Evolutionary conservation across 2,797 vertebrate genomes (phyloP), one percentile per base, ranked within the genome.

Genomic region (Numenius phaeopus): DNA sequence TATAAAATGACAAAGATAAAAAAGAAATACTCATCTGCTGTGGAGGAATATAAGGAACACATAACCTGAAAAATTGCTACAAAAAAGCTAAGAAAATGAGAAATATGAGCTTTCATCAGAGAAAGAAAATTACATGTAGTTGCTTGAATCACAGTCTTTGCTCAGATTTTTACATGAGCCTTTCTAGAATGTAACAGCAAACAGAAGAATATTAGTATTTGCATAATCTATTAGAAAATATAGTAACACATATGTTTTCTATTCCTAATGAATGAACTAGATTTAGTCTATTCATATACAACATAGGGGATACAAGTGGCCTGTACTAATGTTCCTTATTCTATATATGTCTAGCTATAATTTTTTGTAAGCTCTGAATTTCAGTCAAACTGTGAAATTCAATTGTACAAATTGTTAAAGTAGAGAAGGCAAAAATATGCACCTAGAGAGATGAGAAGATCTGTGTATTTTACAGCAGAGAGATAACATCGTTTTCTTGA

Each of bases 51-150:
- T 20, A 89, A 66, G 29, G 30, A 85, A 83, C n/a, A 78, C 0
- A 1, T 30, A 81, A 59, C 14, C 10, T 81, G 15, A 71, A 88
- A 85, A 69, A 26, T 2, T 61, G 30, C 17, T 42, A 34, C 10
- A 50, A 23, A 81, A 73, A 76, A 90, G 5, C 42, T 30, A 89
- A 67, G 39, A 54, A 88, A 65, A 62, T 46, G 7, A 82, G 62
- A 83, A 94, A 93, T 73, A 83, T 2, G 27, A 96, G 57, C 66
- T 47, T 94, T 90, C 26, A 12, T 52, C 15, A 86, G 47, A 88
- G 80, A 91, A 86, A 90, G n/a, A 94, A 96, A 95, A 95, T 83
- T 81, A 72, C 4, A 40, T 18, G 39, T 42, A 80, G 59, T 49
- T 90, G 9, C 26, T 37, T 93, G 39, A 94, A 59, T 88, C 39